A percentile compares a stretch with the other conserved stretches of the same genome.
Evolutionary conservation across 1,140 invertebrate species (phyloP).

Genomic region (Hormaphis cornu): DNA sequence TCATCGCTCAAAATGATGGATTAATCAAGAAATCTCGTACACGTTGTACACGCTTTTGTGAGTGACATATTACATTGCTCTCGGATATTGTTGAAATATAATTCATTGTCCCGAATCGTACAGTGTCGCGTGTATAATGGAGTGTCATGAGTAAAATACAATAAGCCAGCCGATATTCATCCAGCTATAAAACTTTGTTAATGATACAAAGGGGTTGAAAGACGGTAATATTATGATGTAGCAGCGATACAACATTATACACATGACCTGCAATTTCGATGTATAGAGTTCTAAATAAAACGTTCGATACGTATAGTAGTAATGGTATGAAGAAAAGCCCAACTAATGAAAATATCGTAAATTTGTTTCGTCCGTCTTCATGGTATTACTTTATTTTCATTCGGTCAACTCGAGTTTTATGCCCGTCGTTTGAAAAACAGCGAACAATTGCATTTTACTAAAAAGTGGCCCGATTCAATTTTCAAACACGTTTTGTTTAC

Average conservation of each 20-base stretch:
- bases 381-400: too few relatives aligned
- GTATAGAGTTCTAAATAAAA: too few relatives aligned
- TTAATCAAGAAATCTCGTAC: background rate
- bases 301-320: too few relatives aligned
- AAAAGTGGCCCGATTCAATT: too few relatives aligned
- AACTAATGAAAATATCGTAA: too few relatives aligned
- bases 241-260: too few relatives aligned
- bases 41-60: background rate
- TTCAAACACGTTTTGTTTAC: too few relatives aligned
- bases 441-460: too few relatives aligned
- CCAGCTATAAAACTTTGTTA: slow-evolving; percentile 22
- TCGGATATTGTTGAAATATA: slow-evolving; percentile 4
- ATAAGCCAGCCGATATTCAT: slow-evolving; percentile 3
- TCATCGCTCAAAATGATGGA: background rate
- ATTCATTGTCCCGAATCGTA: slow-evolving; percentile 12
- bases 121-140: background rate
- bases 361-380: too few relatives aligned
- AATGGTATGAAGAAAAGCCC: too few relatives aligned
- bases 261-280: background rate
- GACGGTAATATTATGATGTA: slow-evolving; percentile 13
- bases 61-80: background rate
- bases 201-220: slow-evolving; percentile 21
- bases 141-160: background rate
- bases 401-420: too few relatives aligned
- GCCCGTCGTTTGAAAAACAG: too few relatives aligned